Base-by-base conservation (phyloP, 2,888 invertebrate genomes). In the Spisula subtruncata region DNA sequence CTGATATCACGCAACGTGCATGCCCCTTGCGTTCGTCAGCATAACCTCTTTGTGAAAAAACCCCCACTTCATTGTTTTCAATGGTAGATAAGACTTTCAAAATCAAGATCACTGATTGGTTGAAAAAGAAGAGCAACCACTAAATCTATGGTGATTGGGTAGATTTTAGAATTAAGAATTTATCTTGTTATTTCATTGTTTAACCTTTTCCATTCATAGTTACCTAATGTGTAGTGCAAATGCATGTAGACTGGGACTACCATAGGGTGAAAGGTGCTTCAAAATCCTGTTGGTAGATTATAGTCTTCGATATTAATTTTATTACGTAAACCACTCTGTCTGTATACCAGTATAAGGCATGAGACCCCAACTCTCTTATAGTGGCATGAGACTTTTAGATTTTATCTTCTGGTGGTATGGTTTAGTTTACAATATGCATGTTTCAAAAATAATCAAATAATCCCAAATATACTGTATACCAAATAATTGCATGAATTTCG, bases 371-470 rank as follows among this genome's bases (percentile, higher is more conserved):
- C 60, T 66, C 25, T 35, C n/a, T 75, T 75, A 32, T 75, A 75
- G 32, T 35, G 75, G 75, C 32, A 35, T 75, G 29, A 75, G 18
- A 75, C 75, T 35, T 75, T 12, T 75, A 75, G 75, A 35, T 32
- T 35, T 32, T 46, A 14, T 48, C 12, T 25, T 81, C 20, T 18
- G 20, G 14, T 81, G 18, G 10, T 81, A 46, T 48, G 51, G 35
- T 81, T 46, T 10, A 48, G 16, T 81, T 46, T 48, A n/a, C 41
- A 41, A 41, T 41, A 46, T 79, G 46, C 79, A 79, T 79, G 79
- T 35, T 79, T 35, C 46, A 79, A 25, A 25, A 35, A 79, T 8
- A 79, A 5, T 20, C 20, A 2, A 35, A 60, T 60, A 18, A 20
- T 60, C n/a, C 20, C 25, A 10, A 66, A 25, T n/a, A 66, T 51